Percentiles rank a stretch among this genome's conserved stretches.
phyloP scores from a whole-genome alignment of 1,140 invertebrate genomes.

The Heliconius hermathena region DNA sequence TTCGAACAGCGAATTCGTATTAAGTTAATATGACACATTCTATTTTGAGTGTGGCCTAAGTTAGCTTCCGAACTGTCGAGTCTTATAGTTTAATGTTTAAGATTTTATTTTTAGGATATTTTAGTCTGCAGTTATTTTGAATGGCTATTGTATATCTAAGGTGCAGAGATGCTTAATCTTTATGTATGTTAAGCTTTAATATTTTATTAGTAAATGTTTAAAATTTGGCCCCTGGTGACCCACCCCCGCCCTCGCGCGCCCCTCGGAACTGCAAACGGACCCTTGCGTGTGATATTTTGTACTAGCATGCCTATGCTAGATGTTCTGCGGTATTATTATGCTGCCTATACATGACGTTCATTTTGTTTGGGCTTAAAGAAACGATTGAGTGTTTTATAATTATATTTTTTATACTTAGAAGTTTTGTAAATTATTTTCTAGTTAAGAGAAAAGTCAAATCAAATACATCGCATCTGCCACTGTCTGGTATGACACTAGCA shows the following conservation, averaged over 20 bases:
- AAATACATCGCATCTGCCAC: slow-evolving; percentile 4
- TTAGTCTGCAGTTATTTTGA: slow-evolving; percentile 81
- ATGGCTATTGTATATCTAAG: slow-evolving; percentile 81
- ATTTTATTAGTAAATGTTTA: slow-evolving; percentile 82
- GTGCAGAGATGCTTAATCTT: slow-evolving; percentile 82
- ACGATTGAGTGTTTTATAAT: slow-evolving; percentile 64
- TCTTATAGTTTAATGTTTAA: slow-evolving; percentile 79
- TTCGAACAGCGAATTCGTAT: slow-evolving; percentile 63
- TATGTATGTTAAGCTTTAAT: slow-evolving; percentile 82
- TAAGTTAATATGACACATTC: slow-evolving; percentile 31
- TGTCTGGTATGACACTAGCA: background rate
- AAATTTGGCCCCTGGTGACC: slow-evolving; percentile 70
- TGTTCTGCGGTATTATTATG: slow-evolving; percentile 66
- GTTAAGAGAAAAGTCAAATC: slow-evolving; percentile 57
- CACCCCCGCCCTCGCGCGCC: slow-evolving; percentile 55
- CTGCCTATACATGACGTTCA: slow-evolving; percentile 66
- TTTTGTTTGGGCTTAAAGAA: slow-evolving; percentile 62
- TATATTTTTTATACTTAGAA: slow-evolving; percentile 80
- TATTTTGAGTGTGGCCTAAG: slow-evolving; percentile 72
- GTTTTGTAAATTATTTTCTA: slow-evolving; percentile 79
- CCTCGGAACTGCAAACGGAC: slow-evolving; percentile 49
- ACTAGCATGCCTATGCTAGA: slow-evolving; percentile 65
- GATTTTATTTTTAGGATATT: slow-evolving; percentile 80
- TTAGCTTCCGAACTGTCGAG: slow-evolving; percentile 66
- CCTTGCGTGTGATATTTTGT: slow-evolving; percentile 78